Base-by-base conservation (phyloP, 2,113 vertebrate species). In the Oreocharis arfaki region DNA sequence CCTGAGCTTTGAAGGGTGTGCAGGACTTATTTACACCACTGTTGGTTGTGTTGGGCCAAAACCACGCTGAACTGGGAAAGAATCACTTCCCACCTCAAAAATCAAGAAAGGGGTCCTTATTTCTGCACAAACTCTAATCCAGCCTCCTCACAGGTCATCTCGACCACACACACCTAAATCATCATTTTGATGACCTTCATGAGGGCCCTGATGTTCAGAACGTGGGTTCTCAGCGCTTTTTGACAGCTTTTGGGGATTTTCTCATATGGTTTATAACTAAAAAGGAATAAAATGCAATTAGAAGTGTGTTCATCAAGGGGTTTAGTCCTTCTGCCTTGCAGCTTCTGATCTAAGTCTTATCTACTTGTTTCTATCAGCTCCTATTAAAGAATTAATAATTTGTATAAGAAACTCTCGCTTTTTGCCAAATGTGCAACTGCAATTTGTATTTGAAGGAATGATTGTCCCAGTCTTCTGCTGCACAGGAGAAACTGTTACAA, bases 221-320 rank as follows among this genome's bases (percentile, higher is more conserved):
- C 1, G 0, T 2, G 6, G 11, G 26, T 59, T 70, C 35, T 74
- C 0, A 2, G 35, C 30, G 20, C 18, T 63, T 77, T 81, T 37
- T 52, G 56, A 78, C 42, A 44, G 8, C 3, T 60, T 79, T 9
- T 4, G 22, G 16, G 61, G 14, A 35, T 49, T 83, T 73, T 13
- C 32, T 56, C 5, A 9, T 14, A 23, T 0, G 1, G 7, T 84
- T 84, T 50, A 49, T 18, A 39, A 3, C 6, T 35, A 10, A 56
- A 64, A 70, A 65, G 30, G 1, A 69, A 65, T 37, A 39, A 79
- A 68, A 64, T 11, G 12, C 33, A 63, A 8, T 27, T 44, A 52
- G 15, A 85, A 50, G 1, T 20, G 30, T 28, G 10, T 35, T 75
- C 42, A 44, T 44, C 21, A 16, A 56, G 12, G 26, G 24, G 27